Conservation (phyloP, 1,140 invertebrate genomes). For the Scylla paramamosain region DNA sequence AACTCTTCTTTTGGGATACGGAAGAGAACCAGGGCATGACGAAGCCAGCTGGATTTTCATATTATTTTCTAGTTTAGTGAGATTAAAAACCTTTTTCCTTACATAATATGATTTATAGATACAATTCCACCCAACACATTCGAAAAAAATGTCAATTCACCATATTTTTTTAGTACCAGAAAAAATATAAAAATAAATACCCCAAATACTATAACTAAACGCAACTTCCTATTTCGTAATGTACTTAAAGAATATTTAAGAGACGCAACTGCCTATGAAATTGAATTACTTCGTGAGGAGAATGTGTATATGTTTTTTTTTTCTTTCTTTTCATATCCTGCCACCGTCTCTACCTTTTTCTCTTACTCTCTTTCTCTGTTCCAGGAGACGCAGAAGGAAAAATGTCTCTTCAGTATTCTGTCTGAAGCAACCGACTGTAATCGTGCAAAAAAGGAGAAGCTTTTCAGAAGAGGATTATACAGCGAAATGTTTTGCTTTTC, state of each 20-base stretch:
- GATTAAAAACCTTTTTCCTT: too few species aligned
- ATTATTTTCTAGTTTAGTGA: too few species aligned
- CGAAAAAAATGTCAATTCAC: too few species aligned
- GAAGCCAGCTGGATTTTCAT: too few species aligned
- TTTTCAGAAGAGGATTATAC: slow-evolving; percentile 42
- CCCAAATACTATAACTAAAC: not conserved
- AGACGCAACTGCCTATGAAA: slow-evolving; percentile 25
- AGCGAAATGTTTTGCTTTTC: slow-evolving; percentile 10
- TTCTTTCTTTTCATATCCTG: not conserved
- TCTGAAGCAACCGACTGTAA: slow-evolving; percentile 43
- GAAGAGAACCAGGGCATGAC: too few species aligned
- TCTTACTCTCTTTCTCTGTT: not conserved
- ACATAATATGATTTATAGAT: too few species aligned
- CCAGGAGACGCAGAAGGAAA: not conserved
- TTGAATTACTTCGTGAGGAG: slow-evolving; percentile 29
- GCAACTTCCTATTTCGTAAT: not conserved
- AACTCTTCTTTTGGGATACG: too few species aligned
- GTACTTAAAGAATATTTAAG: slow-evolving; percentile 14
- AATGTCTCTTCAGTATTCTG: slow-evolving; percentile 45
- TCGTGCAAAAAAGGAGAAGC: slow-evolving; percentile 29
- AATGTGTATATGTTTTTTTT: not conserved
- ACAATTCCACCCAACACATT: too few species aligned
- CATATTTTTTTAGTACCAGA: not conserved
- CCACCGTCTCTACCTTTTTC: not conserved
- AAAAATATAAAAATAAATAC: not conserved